These are phyloP conservation scores for Tipula confusa DNA, from an alignment of 2,888 invertebrate genomes.

Conservation along the genomic window DNA sequence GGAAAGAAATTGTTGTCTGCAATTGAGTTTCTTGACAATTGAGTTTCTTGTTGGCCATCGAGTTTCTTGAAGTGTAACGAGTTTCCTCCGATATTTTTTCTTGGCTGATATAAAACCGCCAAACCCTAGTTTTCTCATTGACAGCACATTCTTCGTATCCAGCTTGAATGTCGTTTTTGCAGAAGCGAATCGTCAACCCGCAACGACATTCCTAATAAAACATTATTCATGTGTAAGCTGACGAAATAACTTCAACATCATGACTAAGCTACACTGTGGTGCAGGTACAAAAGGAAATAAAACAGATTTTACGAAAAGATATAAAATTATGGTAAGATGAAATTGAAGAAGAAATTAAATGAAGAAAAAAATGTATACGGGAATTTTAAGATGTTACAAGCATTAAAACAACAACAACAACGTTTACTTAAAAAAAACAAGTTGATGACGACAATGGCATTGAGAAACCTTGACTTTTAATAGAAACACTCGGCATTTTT, in stretches of 20 bases:
- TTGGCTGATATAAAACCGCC: too few relatives aligned
- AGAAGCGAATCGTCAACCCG: too few relatives aligned
- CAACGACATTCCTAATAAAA: too few relatives aligned
- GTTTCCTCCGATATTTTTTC: too few relatives aligned
- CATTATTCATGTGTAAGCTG: not conserved
- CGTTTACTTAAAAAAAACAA: not conserved
- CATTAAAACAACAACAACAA: not conserved
- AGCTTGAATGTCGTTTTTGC: too few relatives aligned
- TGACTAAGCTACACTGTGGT: not conserved
- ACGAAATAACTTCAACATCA: not conserved
- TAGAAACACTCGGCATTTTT: not conserved
- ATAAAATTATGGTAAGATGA: not conserved
- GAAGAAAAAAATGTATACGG: not conserved
- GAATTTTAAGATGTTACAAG: not conserved
- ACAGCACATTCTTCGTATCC: too few relatives aligned
- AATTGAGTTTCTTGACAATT: too few relatives aligned
- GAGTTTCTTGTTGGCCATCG: too few relatives aligned
- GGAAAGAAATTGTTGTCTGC: too few relatives aligned
- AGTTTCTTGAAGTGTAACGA: too few relatives aligned
- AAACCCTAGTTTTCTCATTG: too few relatives aligned
- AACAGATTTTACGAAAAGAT: not conserved
- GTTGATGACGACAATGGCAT: not conserved
- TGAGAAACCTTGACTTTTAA: constrained; percentile 3
- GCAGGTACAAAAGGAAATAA: not conserved
- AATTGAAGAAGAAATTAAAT: not conserved